These are phyloP conservation scores for Lysiphlebus fabarum DNA, from an alignment of 1,140 invertebrate genomes.

Conservation along the genomic window DNA sequence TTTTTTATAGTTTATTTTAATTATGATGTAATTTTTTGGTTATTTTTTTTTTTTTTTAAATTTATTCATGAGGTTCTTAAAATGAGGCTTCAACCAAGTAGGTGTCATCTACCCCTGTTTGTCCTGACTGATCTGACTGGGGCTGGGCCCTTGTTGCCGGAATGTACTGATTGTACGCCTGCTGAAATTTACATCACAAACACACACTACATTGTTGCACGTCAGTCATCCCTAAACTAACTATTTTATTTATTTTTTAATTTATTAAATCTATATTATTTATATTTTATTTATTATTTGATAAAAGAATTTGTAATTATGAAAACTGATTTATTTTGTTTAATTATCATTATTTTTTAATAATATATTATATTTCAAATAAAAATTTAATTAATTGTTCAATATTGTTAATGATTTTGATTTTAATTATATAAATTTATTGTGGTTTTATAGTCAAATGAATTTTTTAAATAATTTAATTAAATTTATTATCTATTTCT, in stretches of 20 bases:
- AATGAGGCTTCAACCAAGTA: constrained; percentile 81
- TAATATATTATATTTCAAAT: no score
- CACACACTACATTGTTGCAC: constrained; percentile 56
- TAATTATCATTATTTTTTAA: no score
- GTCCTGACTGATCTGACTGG: constrained; percentile 70
- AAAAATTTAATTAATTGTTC: no score
- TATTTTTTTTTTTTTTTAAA: constrained; percentile 4
- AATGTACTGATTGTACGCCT: constrained; percentile 80
- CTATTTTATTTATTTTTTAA: constrained; percentile 27
- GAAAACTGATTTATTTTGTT: no score
- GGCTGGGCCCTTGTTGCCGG: constrained; percentile 63
- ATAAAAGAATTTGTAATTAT: no score
- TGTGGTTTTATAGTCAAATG: no score
- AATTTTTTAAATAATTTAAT: no score
- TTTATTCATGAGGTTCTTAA: constrained; percentile 48
- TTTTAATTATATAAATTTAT: no score
- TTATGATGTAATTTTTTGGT: constrained; percentile 12
- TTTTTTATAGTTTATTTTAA: constrained; percentile 21
- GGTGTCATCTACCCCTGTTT: constrained; percentile 74
- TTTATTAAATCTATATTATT: no score
- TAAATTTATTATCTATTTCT: no score
- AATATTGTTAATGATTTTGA: no score
- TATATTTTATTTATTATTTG: no score
- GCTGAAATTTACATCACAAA: constrained; percentile 62
- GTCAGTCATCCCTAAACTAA: constrained; percentile 46